A percentile compares a stretch with the other conserved stretches of the same genome.
These are phyloP conservation scores for Anser cygnoides DNA, from an alignment of 2,113 vertebrate species.

Conservation along the genomic window DNA sequence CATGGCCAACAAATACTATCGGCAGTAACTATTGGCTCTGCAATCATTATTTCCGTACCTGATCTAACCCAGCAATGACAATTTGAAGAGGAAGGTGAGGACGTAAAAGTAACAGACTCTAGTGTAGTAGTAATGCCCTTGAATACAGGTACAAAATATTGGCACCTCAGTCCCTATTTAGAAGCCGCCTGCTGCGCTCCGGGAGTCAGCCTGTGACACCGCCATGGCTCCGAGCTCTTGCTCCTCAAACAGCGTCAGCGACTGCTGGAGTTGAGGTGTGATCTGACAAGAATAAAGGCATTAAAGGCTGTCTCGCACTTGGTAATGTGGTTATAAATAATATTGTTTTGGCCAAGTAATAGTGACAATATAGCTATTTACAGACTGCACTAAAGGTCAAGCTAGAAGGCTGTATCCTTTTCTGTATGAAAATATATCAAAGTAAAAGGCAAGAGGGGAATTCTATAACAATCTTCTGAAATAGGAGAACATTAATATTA, in stretches of 20 bases:
- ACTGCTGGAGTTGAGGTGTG: background rate
- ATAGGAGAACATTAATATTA: background rate
- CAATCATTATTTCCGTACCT: background rate
- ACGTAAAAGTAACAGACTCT: background rate
- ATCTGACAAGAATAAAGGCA: background rate
- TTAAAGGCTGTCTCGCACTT: background rate
- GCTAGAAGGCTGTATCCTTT: background rate
- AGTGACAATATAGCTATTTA: background rate
- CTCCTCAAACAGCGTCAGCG: background rate
- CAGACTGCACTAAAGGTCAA: background rate
- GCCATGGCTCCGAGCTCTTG: rapidly evolving
- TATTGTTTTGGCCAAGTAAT: background rate
- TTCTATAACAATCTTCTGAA: background rate
- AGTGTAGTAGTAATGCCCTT: background rate
- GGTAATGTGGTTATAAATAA: rapidly evolving
- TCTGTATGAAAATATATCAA: background rate
- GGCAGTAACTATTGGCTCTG: background rate
- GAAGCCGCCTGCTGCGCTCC: rapidly evolving
- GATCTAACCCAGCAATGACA: background rate
- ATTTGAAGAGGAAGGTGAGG: background rate
- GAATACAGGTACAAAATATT: background rate
- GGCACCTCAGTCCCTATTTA: background rate
- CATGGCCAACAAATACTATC: background rate
- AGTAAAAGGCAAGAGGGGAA: background rate
- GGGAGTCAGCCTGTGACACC: background rate